Base-by-base conservation (phyloP, 2,888 invertebrate genomes). In the Rhingia rostrata region DNA sequence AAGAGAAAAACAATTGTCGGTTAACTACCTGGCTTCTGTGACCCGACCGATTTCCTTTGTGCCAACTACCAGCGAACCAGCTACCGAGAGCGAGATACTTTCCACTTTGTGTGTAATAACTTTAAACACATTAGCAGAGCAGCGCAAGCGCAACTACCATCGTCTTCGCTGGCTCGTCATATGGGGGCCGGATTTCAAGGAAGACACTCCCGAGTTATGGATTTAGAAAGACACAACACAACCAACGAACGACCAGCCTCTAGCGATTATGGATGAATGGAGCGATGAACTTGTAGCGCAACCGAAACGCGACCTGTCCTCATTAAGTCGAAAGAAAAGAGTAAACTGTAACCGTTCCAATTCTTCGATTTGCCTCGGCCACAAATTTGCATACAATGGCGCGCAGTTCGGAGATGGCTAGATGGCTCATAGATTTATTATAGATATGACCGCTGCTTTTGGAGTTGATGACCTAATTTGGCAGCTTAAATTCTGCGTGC, bases 11-110 rank as follows among this genome's bases (percentile, higher is more conserved):
- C 70, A 64, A 79, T 74, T 84, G 80, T 80, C 70, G 66, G 84
- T 84, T 80, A 84, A 84, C 84, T 80, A 84, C 84, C 84, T 84
- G 84, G 70, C 84, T 84, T 83, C 53, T 84, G 73, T 84, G 84
- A 84, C 84, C 84, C 80, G 79, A 41, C 80, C 80, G 80, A 80
- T 70, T 84, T 80, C 74, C 74, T 84, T 80, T 80, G 84, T 80
- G 58, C 54, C 54, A 60, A 53, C 32, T 39, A 39, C 9, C 14
- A 35, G 14, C 32, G 7, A 35, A 32, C 37, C 39, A 10, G 9
- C 39, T 22, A 56, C 56, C 49, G 56, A 10, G 3, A 7, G 69
- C 79, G 67, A 74, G 73, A 63, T 80, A 80, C 79, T 84, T 83
- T 83, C 73, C 58, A 83, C 79, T 73, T 66, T 73, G 67, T 73